Evolutionary conservation across 2,113 vertebrate species (phyloP).

Genomic region (Carassius gibelio): DNA sequence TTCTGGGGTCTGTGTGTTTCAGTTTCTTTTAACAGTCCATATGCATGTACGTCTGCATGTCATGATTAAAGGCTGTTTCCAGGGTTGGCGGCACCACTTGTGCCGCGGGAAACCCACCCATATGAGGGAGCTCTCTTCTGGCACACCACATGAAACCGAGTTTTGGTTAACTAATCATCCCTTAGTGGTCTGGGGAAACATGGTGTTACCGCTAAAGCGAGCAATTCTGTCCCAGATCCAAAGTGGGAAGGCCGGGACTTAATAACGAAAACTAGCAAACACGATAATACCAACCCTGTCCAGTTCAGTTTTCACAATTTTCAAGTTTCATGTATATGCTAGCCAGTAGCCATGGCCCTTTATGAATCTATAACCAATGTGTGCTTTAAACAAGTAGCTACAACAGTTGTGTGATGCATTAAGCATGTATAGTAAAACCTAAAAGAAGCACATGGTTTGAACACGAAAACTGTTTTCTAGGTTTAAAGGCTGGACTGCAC

Average conservation of each 20-base stretch:
- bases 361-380: background rate
- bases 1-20: conserved; percentile 30
- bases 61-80: conserved; percentile 53
- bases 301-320: background rate
- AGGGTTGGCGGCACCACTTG: conserved; percentile 30
- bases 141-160: conserved; percentile 53
- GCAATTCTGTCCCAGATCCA: conserved; percentile 45
- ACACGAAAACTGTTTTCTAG: no score
- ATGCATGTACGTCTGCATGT: conserved; percentile 26
- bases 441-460: background rate
- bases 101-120: conserved; percentile 39
- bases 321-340: background rate
- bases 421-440: background rate
- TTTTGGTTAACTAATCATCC: conserved; percentile 42
- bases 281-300: background rate
- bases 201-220: conserved; percentile 7
- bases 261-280: conserved; percentile 13
- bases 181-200: conserved; percentile 1
- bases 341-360: background rate
- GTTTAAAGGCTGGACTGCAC: background rate
- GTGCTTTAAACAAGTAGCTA: background rate
- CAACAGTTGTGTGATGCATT: background rate
- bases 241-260: conserved; percentile 34
- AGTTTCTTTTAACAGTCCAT: conserved; percentile 40
- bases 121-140: conserved; percentile 10